These are phyloP conservation scores for Lagocephalus sceleratus DNA, from an alignment of 2,797 vertebrate species.

Conservation along the genomic window DNA sequence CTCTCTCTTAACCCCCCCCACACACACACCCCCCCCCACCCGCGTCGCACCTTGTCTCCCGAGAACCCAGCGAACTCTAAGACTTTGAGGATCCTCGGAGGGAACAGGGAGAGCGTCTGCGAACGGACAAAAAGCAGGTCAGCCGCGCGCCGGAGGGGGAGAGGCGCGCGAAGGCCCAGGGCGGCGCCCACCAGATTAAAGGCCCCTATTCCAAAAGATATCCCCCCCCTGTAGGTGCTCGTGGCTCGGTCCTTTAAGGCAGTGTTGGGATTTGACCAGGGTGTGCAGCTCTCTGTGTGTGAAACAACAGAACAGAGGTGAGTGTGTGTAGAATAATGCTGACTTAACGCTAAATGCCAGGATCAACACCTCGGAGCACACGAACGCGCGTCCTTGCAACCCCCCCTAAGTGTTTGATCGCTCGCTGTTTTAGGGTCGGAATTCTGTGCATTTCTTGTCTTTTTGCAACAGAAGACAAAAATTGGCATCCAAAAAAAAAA, in stretches of 20 bases:
- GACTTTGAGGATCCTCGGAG: slow-evolving; percentile 79
- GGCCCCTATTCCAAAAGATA: slow-evolving; percentile 82
- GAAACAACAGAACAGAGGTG: slow-evolving; percentile 1
- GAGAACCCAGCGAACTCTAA: slow-evolving; percentile 87
- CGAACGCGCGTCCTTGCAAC: no score
- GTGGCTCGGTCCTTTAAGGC: slow-evolving; percentile 72
- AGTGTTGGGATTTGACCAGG: slow-evolving; percentile 69
- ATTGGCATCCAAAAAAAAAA: no score
- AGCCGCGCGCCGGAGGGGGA: not conserved
- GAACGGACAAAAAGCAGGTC: slow-evolving; percentile 5
- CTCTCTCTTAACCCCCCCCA: no score
- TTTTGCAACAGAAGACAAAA: no score
- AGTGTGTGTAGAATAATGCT: not conserved
- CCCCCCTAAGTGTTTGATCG: no score
- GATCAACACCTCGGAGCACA: not conserved
- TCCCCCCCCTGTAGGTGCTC: slow-evolving; percentile 80
- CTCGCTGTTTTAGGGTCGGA: no score
- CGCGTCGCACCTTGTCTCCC: slow-evolving; percentile 79
- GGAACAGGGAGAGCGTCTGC: slow-evolving; percentile 79
- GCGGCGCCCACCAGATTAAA: slow-evolving; percentile 81
- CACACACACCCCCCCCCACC: no score
- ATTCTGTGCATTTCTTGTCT: no score
- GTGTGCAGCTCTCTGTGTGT: slow-evolving; percentile 79
- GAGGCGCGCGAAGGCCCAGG: no score
- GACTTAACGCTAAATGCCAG: not conserved